Base-by-base conservation (phyloP, 2,888 invertebrate genomes). In the Aleiodes testaceus region DNA sequence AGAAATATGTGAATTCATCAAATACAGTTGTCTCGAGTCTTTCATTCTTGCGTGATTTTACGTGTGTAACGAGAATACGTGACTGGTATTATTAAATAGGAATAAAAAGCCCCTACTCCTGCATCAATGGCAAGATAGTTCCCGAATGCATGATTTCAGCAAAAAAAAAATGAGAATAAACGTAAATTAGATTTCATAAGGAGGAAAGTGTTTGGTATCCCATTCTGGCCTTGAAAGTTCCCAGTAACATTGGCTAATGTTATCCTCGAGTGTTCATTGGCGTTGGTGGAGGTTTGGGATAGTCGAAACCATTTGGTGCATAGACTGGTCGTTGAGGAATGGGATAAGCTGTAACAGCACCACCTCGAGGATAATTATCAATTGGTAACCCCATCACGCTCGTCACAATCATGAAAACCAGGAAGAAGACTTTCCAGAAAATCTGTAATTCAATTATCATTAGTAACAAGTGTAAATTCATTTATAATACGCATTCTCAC, bases 261-360 rank as follows among this genome's bases (percentile, higher is more conserved):
- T 59, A 59, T 36, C 59, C 16, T 18, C 11, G 16, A 20, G 16
- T 36, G 18, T 7, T 53, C 20, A 36, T 16, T 59, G 16, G 59
- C 42, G 59, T 42, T 1, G 59, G 36, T 1, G 75, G 75, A 1
- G 78, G 80, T 64, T 67, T 78, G 4, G 81, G 81, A 30, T 82
- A 82, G 11, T 74, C n/a, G 74, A 74, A 77, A 26, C 73, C 69
- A 6, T 72, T 75, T 1, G 79, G 73, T 6, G 74, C 76, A 22
- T 82, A 82, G 1, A 52, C 63, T 5, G 81, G 80, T 22, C 75
- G 77, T 36, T 78, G 79, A 1, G 80, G 78, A 66, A 81, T 78
- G n/a, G 82, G 80, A 59, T 79, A 81, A 0, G 69, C 72, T 11
- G 81, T 81, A 50, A 82, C 79, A 3, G 82, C 82, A 11, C 81